Base-by-base conservation (phyloP, 2,888 invertebrate genomes). In the Cerceris rybyensis region DNA sequence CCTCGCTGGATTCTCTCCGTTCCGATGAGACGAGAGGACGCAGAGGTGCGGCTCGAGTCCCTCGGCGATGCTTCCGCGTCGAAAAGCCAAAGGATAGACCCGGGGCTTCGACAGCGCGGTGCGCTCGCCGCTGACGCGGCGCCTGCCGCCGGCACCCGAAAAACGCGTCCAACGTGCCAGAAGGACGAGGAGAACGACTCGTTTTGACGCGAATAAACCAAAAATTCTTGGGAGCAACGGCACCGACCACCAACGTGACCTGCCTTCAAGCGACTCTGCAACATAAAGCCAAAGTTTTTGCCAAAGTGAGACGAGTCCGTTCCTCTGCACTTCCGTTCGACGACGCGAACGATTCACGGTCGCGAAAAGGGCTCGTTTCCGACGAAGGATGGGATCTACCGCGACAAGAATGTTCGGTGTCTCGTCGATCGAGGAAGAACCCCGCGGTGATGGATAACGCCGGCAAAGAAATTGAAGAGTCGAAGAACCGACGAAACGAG, bases 381-480 rank as follows among this genome's bases (percentile, higher is more conserved):
- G 28, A 4, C 28, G 28, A 28, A 28, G 28, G 13, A 59, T 7
- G 7, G 14, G 2, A 16, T n/a, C 54, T 14, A 6, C 28, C 39
- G 14, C 13, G 7, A 11, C 43, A n/a, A 0, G 14, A 9, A 1
- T 46, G 11, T 64, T 64, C 39, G 41, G 17, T 13, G n/a, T 11
- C 52, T 43, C 61, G 41, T 42, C 13, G 2, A 70, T 74, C 55
- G 52, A n/a, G 50, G 39, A 16, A 58, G 43, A 43, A 55, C 8
- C 0, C 28, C 28, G 55, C 16, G 17, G 17, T 5, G 50, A 2
- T 46, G n/a, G n/a, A 28, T 28, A 28, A 28, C 28, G n/a, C 63
- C 70, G 72, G 84, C 14, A 63, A 70, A 80, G 70, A 65, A 86
- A 65, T 78, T 69, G 73, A 77, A n/a, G n/a, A n/a, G n/a, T 68